Evolutionary conservation across 2,113 vertebrate species (phyloP).

Genomic region (Calonectris borealis): DNA sequence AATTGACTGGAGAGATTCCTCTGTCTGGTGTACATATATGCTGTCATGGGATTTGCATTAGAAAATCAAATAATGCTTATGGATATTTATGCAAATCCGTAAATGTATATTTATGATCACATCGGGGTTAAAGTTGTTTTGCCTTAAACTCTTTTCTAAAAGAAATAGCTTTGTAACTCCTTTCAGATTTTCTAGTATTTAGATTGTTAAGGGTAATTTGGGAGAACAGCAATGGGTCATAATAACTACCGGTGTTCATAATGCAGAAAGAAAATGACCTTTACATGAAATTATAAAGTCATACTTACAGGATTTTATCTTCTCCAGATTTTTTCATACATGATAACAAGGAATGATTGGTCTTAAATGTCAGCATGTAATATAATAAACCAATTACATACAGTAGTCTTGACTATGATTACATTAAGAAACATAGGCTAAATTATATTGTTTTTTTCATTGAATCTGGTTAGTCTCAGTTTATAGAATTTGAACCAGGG

Average conservation of each 20-base stretch:
- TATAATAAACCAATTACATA: not conserved
- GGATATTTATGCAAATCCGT: not conserved
- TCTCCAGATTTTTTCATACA: not conserved
- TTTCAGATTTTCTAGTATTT: not conserved
- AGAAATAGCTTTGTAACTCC: not conserved
- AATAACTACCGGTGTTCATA: not conserved
- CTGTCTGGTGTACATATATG: not conserved
- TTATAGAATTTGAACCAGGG: not conserved
- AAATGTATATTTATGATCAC: not conserved
- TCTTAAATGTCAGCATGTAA: not conserved
- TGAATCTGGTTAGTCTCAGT: not conserved
- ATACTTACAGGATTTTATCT: not conserved
- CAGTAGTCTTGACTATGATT: not conserved
- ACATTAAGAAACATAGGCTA: not conserved
- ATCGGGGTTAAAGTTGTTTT: not conserved
- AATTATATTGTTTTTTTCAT: not conserved
- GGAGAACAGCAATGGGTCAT: not conserved
- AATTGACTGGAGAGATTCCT: not conserved
- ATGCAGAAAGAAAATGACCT: not conserved
- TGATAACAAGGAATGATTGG: not conserved
- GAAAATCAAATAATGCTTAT: not conserved
- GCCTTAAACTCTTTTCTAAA: not conserved
- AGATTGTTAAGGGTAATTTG: not conserved
- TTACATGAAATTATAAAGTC: not conserved
- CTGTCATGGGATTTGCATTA: not conserved